Base-by-base conservation (phyloP, 2,888 invertebrate species). In the Pachymerium ferrugineum region DNA sequence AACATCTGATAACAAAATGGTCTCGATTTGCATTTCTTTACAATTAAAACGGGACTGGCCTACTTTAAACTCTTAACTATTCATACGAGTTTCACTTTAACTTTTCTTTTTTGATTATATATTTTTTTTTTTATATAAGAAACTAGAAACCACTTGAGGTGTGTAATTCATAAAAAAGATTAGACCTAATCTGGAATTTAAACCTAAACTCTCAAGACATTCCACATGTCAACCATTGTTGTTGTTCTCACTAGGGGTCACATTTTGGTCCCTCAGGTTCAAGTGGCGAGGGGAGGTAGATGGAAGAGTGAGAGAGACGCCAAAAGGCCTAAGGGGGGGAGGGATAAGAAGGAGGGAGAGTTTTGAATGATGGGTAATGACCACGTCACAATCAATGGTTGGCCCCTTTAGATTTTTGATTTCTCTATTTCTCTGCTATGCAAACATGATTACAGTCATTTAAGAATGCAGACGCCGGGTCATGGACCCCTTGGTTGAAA, bases 391-490 rank as follows among this genome's bases (percentile, higher is more conserved):
- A 47, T 47, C 47, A 47, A 47, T 47, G 47, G 47, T 19, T 6
- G 22, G 19, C 47, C 47, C 19, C 16, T 47, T 2, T n/a, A n/a
- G 19, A 8, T 3, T 47, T 47, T 47, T 47, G 47, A 47, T 47
- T 47, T 47, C 47, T 47, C 47, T 47, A 47, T 47, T 47, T 8
- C 16, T 47, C 14, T n/a, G 16, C 47, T 47, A 47, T 47, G 19
- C 47, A 47, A 47, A 47, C 47, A 16, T 47, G 47, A 47, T 47
- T 47, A 47, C 47, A 47, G 47, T 47, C 47, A 47, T 47, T 47
- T 47, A 47, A 47, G 47, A 47, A 47, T 47, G 47, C 16, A 47
- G 47, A 47, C 47, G 16, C 1, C 3, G 47, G 47, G 47, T 47
- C 47, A 47, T 3, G 4, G 47, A 47, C 47, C 47, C 47, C n/a